Base-by-base conservation (phyloP, 2,888 invertebrate genomes). In the Pseudococcus viburni region DNA sequence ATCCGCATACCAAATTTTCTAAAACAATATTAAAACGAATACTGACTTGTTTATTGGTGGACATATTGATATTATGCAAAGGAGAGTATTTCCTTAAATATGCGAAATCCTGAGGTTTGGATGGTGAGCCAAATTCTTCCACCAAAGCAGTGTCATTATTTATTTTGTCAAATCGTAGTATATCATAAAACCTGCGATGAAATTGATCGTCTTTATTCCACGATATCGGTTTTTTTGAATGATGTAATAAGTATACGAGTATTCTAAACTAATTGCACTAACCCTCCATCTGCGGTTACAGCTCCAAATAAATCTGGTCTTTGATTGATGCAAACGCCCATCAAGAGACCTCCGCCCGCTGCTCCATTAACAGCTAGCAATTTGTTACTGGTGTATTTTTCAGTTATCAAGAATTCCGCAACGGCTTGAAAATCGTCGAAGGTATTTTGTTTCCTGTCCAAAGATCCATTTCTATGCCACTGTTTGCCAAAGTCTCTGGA, bases 351-450 rank as follows among this genome's bases (percentile, higher is more conserved):
- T 0, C 99, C 99, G 93, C 99, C 99, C 87, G 98, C 99, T 39
- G 96, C 98, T 22, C 99, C 99, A 92, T 98, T 96, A 90, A 98
- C 97, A 17, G 95, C 95, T 89, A 99, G 91, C 91, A 95, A 96
- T 86, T 93, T 92, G 15, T 95, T 93, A 39, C 92, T 93, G 0
- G 98, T 98, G 92, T 97, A 98, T n/a, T 94, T 94, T 90, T 96
- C 94, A 8, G 93, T 91, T 42, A 97, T 94, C 77, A 99, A 94
- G 93, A 96, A 98, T 92, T 98, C 95, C 0, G 97, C 99, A 0
- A 98, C 98, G 88, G 94, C 93, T 91, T 97, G 96, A 92, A 99
- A 99, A 93, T 99, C 99, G 92, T 99, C 96, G 92, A 99, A 99
- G 83, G 96, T 96, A 92, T 99, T 99, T 93, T 99, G 99, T 91